Conservation (phyloP, 2,888 invertebrate genomes). For the Protonemura montana region DNA sequence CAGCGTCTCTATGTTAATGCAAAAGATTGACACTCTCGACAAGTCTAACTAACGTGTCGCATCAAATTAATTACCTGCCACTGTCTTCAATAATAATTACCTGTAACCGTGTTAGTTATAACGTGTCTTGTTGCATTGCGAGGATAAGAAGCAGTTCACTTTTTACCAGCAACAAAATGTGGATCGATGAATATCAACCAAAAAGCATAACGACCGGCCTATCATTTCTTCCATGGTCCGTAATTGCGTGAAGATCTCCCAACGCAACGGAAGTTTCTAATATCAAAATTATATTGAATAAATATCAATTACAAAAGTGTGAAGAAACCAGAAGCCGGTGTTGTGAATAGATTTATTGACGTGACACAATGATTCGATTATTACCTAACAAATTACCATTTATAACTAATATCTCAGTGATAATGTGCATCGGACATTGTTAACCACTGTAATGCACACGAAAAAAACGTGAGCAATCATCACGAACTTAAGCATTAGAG, state of each 20-base stretch:
- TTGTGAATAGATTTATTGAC: not conserved
- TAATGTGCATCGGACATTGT: constrained; percentile 21
- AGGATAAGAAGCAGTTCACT: not conserved
- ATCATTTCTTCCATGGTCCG: not conserved
- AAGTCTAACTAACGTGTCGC: not conserved
- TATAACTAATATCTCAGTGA: not conserved
- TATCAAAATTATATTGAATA: not conserved
- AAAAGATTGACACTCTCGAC: not conserved
- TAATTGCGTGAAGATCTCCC: not conserved
- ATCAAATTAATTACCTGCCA: not conserved
- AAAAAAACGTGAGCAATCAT: constrained; percentile 24
- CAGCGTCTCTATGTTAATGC: not conserved
- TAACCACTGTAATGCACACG: constrained; percentile 15
- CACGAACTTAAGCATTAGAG: not conserved
- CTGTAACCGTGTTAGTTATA: not conserved
- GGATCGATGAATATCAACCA: not conserved
- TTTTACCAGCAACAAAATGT: not conserved
- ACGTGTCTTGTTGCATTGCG: not conserved
- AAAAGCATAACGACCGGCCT: not conserved
- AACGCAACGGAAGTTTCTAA: not conserved
- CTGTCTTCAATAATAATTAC: not conserved
- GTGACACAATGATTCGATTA: not conserved
- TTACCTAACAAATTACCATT: not conserved
- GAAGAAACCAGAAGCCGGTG: not conserved
- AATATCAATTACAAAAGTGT: constrained; percentile 12